Conservation (phyloP, 2,888 invertebrate genomes). For the Rugalucina vietnamica region DNA sequence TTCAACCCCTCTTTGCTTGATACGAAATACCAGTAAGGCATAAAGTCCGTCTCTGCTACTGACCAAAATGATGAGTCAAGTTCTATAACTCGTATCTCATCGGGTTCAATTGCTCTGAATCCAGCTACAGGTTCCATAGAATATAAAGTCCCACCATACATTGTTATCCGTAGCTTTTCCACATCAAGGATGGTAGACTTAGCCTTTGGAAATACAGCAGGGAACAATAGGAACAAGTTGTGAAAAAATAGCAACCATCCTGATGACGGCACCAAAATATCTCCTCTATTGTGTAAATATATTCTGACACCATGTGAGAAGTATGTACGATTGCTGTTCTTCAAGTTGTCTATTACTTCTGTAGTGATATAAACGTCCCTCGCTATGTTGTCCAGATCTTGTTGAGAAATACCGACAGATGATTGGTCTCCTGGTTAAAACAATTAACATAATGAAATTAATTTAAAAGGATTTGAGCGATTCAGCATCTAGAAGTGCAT, state of each 20-base stretch:
- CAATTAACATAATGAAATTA: no score
- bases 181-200: slow-evolving; percentile 26
- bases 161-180: slow-evolving; percentile 58
- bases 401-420: slow-evolving; percentile 32
- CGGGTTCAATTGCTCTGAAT: slow-evolving; percentile 57
- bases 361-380: slow-evolving; percentile 38
- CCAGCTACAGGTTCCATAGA: slow-evolving; percentile 59
- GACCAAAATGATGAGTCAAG: slow-evolving; percentile 63
- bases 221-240: slow-evolving; percentile 71
- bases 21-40: slow-evolving; percentile 74
- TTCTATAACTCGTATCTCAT: slow-evolving; percentile 27
- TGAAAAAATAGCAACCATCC: slow-evolving; percentile 75
- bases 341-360: slow-evolving; percentile 53
- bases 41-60: slow-evolving; percentile 68
- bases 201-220: slow-evolving; percentile 61
- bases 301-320: slow-evolving; percentile 42
- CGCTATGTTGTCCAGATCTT: slow-evolving; percentile 43
- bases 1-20: slow-evolving; percentile 14
- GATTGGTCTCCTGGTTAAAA: no score
- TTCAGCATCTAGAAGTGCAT: no score
- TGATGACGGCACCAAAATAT: slow-evolving; percentile 24
- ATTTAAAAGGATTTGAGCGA: no score
- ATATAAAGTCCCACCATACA: slow-evolving; percentile 65
- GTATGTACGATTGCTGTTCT: slow-evolving; percentile 12
- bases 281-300: slow-evolving; percentile 49